Conservation (phyloP, 2,888 invertebrate species). For the Thymelicus sylvestris region DNA sequence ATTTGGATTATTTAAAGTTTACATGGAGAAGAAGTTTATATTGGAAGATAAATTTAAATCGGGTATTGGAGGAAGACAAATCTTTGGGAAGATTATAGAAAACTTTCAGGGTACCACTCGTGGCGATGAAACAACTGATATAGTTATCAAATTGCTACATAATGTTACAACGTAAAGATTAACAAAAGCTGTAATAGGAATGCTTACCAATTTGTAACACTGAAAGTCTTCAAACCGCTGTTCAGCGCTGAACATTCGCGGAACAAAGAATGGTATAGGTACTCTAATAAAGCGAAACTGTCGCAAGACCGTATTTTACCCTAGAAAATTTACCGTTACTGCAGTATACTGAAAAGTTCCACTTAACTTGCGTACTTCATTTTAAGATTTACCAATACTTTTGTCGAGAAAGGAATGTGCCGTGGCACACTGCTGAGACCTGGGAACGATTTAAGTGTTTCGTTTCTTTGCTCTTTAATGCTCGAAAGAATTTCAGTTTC, state of each 20-base stretch:
- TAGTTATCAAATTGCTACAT: not conserved
- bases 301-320: conserved; percentile 25
- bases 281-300: not conserved
- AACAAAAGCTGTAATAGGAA: conserved; percentile 1
- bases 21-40: too few species aligned
- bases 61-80: too few species aligned
- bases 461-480: conserved; percentile 22
- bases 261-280: not conserved
- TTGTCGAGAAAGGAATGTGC: conserved; percentile 29
- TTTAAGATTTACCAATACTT: conserved; percentile 37
- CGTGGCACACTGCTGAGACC: conserved; percentile 19
- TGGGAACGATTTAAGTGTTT: conserved; percentile 32
- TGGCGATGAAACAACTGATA: too few species aligned
- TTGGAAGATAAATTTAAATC: too few species aligned
- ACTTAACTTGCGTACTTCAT: conserved; percentile 33
- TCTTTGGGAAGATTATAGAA: too few species aligned
- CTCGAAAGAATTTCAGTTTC: not conserved
- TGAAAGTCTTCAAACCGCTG: not conserved
- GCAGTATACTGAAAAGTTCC: conserved; percentile 19
- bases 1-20: too few species aligned
- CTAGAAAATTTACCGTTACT: conserved; percentile 31
- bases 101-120: too few species aligned
- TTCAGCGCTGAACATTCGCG: not conserved
- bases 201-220: not conserved
- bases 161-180: not conserved